Percentiles rank a stretch among this genome's conserved stretches.
Evolutionary conservation across 2,888 invertebrate species (phyloP).

Genomic region (Osedax fenrisi): DNA sequence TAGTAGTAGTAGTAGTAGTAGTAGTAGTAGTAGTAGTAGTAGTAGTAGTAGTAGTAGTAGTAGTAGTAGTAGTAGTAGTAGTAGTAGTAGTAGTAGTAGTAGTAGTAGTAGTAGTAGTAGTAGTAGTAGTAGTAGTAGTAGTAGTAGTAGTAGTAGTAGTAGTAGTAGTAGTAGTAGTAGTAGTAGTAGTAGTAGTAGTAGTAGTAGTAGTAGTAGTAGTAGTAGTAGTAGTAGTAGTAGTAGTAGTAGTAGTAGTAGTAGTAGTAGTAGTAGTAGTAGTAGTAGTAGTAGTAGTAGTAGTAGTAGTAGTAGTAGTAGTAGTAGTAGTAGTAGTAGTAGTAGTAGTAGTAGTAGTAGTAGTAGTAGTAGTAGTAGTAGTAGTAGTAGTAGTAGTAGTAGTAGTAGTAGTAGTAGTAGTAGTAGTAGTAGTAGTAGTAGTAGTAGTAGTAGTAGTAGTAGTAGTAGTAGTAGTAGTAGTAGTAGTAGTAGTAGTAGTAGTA

Average conservation of each 20-base stretch:
- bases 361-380: constrained; percentile 21
- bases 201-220: constrained; percentile 30
- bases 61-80: constrained; percentile 23
- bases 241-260: constrained; percentile 17
- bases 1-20: constrained; percentile 30
- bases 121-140: constrained; percentile 17
- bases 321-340: constrained; percentile 15
- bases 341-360: constrained; percentile 19
- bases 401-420: constrained; percentile 30
- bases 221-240: constrained; percentile 16
- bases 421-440: constrained; percentile 13
- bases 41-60: constrained; percentile 17
- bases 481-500: constrained; percentile 28
- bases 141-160: constrained; percentile 18
- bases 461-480: constrained; percentile 19
- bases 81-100: constrained; percentile 25
- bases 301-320: constrained; percentile 30
- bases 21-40: constrained; percentile 18
- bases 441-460: constrained; percentile 21
- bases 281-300: constrained; percentile 26
- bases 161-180: constrained; percentile 22
- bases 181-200: constrained; percentile 26
- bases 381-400: constrained; percentile 27
- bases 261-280: constrained; percentile 23
- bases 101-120: constrained; percentile 30